Conservation (phyloP, 64 coral and sea anemone species). For the Montipora sp. region DNA sequence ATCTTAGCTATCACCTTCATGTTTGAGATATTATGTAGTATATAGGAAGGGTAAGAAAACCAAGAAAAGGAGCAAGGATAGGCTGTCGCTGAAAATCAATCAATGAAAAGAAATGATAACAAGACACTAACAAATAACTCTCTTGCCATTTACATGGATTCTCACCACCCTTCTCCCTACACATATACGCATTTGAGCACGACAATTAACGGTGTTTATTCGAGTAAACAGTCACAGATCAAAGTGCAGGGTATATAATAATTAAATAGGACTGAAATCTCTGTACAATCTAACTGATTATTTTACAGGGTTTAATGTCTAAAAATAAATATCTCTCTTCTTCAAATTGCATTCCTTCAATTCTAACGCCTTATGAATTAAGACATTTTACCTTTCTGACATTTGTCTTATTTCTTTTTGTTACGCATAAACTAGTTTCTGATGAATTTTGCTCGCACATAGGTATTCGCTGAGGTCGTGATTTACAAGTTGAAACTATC, state of each 20-base stretch:
- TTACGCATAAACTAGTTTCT: not conserved
- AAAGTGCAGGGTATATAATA: slow-evolving; percentile 37
- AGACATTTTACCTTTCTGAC: not conserved
- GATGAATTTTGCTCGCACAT: not conserved
- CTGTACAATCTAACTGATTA: slow-evolving; percentile 54
- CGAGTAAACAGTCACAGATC: slow-evolving; percentile 10
- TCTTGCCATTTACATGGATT: too few species aligned
- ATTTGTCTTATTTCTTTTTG: not conserved
- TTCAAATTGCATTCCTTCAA: slow-evolving; percentile 27
- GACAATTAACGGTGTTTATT: slow-evolving; percentile 16
- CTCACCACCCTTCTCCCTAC: too few species aligned
- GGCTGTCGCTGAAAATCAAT: too few species aligned
- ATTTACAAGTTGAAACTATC: too few species aligned
- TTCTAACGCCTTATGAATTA: not conserved
- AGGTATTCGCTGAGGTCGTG: too few species aligned
- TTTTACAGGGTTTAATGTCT: slow-evolving; percentile 45
- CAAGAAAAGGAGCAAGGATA: too few species aligned
- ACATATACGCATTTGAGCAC: not conserved
- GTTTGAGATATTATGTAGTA: too few species aligned
- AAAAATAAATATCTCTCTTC: slow-evolving; percentile 64
- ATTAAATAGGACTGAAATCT: slow-evolving; percentile 29
- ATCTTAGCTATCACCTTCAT: too few species aligned
- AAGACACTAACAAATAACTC: too few species aligned
- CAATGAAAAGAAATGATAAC: too few species aligned
- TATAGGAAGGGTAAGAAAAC: too few species aligned